Base-by-base conservation (phyloP, 2,797 vertebrate genomes). In the Thripadectes ignobilis region DNA sequence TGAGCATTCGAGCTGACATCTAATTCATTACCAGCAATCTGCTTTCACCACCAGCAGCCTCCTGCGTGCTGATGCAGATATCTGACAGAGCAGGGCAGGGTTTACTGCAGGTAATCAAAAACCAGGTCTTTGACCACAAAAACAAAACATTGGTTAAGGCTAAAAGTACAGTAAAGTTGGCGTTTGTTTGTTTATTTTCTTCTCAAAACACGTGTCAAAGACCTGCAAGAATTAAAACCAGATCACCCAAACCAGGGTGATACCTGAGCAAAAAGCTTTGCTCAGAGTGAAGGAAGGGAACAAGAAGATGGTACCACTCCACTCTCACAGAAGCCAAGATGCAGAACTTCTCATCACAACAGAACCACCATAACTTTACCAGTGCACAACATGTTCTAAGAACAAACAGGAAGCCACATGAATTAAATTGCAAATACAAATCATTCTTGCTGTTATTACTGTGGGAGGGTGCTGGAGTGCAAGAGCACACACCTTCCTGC, bases 1-100 rank as follows among this genome's bases (percentile, higher is more conserved):
- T 95, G 66, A 97, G 98, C 97, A 98, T 98, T 98, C 96, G 89
- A 96, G 97, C 94, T 98, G 98, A 98, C 98, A 98, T 97, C 96
- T 97, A 96, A 97, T 98, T 98, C 98, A 98, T 98, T 98, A 98
- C 55, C 27, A 95, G 96, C 88, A 93, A 97, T 95, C 97, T 96
- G 97, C 97, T 98, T 96, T 98, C 98, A 98, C 97, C 97, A 98
- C 84, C 88, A 27, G 59, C 95, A 87, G 94, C 73, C 81, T 80
- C 87, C 85, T 93, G 95, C 92, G 83, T 86, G 85, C 68, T 77
- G 65, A 71, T 58, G 94, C 79, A 93, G 98, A 97, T 94, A 97
- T 55, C 91, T 48, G 91, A 94, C 86, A 94, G 77, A 39, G 61
- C 86, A 93, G 94, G 66, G 3, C 87, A 84, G 34, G 30, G 9